These are phyloP conservation scores for Vireo altiloquus DNA, from an alignment of 2,113 vertebrate genomes.

Conservation along the genomic window DNA sequence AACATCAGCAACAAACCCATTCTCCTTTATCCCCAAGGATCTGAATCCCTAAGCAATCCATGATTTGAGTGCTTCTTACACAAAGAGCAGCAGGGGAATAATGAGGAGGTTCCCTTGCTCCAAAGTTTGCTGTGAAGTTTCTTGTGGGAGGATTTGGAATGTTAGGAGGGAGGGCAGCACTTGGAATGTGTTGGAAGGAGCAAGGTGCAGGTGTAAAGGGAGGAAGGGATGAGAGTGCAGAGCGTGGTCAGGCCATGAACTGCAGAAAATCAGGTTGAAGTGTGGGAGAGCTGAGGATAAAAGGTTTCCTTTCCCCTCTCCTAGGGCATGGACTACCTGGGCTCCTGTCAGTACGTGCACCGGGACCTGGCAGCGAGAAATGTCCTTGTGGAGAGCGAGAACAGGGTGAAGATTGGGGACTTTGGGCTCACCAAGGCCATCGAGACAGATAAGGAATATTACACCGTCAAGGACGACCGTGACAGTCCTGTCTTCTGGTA, in stretches of 20 bases:
- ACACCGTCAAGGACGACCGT: slow-evolving; percentile 91
- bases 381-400: slow-evolving; percentile 92
- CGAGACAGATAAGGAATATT: slow-evolving; percentile 93
- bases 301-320: not conserved
- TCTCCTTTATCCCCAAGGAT: not conserved
- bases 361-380: slow-evolving; percentile 94
- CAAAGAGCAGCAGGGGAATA: not conserved
- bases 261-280: not conserved
- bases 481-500: slow-evolving; percentile 98
- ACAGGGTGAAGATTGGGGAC: slow-evolving; percentile 94
- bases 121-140: not conserved
- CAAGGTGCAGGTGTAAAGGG: rapidly evolving
- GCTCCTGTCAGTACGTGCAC: slow-evolving; percentile 91
- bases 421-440: slow-evolving; percentile 97
- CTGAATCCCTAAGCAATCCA: not conserved
- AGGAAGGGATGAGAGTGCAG: not conserved
- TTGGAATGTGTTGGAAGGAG: not conserved
- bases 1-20: not conserved
- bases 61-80: not conserved
- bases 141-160: not conserved
- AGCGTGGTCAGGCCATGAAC: not conserved
- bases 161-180: not conserved
- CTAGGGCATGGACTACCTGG: slow-evolving; percentile 95
- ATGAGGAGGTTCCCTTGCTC: not conserved
- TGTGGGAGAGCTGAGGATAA: not conserved